Evolutionary conservation across 2,888 invertebrate genomes (phyloP).

Genomic region (Agrotis segetum): DNA sequence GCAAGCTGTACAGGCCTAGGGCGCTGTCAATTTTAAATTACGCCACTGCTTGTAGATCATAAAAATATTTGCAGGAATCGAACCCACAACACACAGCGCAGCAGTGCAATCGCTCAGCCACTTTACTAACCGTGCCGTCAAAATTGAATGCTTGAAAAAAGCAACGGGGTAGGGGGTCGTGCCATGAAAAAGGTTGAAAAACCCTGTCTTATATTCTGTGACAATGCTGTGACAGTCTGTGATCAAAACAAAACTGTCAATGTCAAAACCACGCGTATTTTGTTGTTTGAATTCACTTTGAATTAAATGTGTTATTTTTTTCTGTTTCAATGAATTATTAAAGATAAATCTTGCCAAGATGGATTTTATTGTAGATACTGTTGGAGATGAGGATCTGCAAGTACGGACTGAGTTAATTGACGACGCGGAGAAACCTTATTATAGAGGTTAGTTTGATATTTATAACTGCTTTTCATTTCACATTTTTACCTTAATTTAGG

Average conservation of each 20-base stretch:
- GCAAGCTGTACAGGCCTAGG: too few species aligned
- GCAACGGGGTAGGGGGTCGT: too few species aligned
- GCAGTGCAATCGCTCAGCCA: too few species aligned
- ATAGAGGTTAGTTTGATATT: conserved; percentile 80
- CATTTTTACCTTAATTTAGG: background rate
- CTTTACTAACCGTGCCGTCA: too few species aligned
- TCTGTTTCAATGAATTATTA: conserved; percentile 19
- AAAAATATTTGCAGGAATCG: too few species aligned
- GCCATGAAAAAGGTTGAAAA: too few species aligned
- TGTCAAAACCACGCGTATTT: conserved; percentile 55
- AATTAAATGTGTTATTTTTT: conserved; percentile 30
- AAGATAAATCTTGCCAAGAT: conserved; percentile 69
- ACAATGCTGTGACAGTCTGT: too few species aligned
- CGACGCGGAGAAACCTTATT: conserved; percentile 78
- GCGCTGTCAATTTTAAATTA: too few species aligned
- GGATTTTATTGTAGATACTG: conserved; percentile 91
- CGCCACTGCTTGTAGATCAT: too few species aligned
- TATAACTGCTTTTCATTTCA: background rate
- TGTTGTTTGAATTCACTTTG: conserved; percentile 27
- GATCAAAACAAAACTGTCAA: conserved; percentile 52
- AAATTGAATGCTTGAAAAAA: too few species aligned
- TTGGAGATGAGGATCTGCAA: conserved; percentile 86
- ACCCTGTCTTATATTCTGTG: too few species aligned
- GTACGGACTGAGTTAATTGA: conserved; percentile 77
- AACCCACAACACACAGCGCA: too few species aligned